These are phyloP conservation scores for Gopherus flavomarginatus DNA, from an alignment of 2,113 vertebrate genomes.

Conservation along the genomic window DNA sequence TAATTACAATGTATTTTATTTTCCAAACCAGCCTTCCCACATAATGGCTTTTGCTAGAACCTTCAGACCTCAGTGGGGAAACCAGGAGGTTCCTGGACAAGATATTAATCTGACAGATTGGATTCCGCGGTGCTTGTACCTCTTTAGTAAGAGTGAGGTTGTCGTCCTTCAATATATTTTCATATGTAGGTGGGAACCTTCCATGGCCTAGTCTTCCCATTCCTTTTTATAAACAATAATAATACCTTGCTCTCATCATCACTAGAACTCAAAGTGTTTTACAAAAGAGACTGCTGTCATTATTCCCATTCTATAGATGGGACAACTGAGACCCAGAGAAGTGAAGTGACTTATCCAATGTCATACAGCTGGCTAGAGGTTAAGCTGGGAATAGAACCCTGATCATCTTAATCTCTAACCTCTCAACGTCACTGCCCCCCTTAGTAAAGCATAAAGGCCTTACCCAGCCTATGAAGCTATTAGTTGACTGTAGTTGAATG, in stretches of 20 bases:
- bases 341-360: neutral
- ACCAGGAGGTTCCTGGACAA: neutral
- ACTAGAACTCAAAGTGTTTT: neutral
- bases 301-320: neutral
- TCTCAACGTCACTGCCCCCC: neutral
- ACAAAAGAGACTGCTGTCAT: neutral
- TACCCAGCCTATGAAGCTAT: neutral
- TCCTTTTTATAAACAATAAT: neutral
- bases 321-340: neutral
- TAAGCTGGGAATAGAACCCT: neutral
- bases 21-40: conserved; percentile 38
- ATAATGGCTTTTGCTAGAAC: conserved; percentile 32
- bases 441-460: neutral
- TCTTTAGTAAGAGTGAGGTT: neutral
- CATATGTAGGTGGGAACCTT: neutral
- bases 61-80: neutral
- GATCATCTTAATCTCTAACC: neutral
- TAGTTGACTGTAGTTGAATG: neutral
- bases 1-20: conserved; percentile 18
- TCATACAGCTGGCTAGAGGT: neutral
- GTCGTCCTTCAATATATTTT: neutral
- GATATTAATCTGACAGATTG: conserved; percentile 9
- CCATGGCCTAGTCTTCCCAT: neutral
- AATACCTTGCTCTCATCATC: neutral
- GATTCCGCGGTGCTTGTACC: neutral